Evolutionary conservation across 2,797 vertebrate genomes (phyloP).

Genomic region (Lindbergichthys nudifrons): DNA sequence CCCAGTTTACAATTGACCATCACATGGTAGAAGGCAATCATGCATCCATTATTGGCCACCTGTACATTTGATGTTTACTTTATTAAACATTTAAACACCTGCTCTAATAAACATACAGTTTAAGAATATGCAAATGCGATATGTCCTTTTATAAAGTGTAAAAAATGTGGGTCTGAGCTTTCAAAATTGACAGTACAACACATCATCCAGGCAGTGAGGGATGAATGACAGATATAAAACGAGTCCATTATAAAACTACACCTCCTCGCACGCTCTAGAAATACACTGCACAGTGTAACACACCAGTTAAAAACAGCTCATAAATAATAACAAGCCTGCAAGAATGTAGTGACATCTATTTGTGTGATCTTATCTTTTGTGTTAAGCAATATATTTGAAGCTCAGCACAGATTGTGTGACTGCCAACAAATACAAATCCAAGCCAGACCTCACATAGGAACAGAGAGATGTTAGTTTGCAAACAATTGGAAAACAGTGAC

Average conservation of each 20-base stretch:
- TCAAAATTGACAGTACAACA: slow-evolving; percentile 4
- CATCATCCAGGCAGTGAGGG: slow-evolving; percentile 10
- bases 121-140: background rate
- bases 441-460: slow-evolving; percentile 71
- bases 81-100: background rate
- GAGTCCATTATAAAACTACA: slow-evolving; percentile 27
- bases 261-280: background rate
- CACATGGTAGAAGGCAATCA: slow-evolving; percentile 1
- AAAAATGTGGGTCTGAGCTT: background rate
- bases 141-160: background rate
- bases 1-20: slow-evolving; percentile 8
- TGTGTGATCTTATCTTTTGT: slow-evolving; percentile 63
- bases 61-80: slow-evolving; percentile 1
- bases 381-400: slow-evolving; percentile 58
- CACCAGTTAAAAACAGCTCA: slow-evolving; percentile 12
- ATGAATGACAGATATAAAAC: slow-evolving; percentile 15
- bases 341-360: slow-evolving; percentile 52
- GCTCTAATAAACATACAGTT: background rate
- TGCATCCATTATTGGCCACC: slow-evolving; percentile 13
- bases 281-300: slow-evolving; percentile 27
- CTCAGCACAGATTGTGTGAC: slow-evolving; percentile 54
- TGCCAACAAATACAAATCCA: slow-evolving; percentile 72
- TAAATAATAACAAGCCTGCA: slow-evolving; percentile 45
- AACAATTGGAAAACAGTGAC: slow-evolving; percentile 68
- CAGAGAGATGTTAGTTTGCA: slow-evolving; percentile 68